These are phyloP conservation scores for Caenorhabditis briggsae DNA, from an alignment of 1,140 invertebrate species.

Conservation along the genomic window DNA sequence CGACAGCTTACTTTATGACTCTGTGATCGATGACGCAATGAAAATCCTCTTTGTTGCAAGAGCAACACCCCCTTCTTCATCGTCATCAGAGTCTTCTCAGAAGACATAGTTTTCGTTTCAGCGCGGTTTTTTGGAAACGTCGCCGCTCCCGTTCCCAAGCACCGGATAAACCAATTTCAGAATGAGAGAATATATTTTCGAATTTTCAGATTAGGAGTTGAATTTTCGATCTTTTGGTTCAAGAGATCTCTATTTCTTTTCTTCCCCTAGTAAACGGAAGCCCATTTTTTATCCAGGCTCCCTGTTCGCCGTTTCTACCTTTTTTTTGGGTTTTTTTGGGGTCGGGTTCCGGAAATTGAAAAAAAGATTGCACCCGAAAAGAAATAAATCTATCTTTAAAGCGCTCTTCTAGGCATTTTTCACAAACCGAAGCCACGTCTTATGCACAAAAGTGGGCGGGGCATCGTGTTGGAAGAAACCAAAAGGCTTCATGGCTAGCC, in stretches of 20 bases:
- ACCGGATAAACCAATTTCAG: background rate
- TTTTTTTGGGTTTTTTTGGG: background rate
- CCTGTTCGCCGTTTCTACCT: background rate
- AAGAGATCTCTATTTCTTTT: no score
- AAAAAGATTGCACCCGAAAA: conserved; percentile 22
- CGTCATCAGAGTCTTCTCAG: conserved; percentile 2
- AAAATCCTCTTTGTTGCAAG: conserved; percentile 44
- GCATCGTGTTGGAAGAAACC: conserved; percentile 17
- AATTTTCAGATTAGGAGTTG: background rate
- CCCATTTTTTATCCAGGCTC: background rate
- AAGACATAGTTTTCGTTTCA: conserved; percentile 15
- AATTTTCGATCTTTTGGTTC: background rate
- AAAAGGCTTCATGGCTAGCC: conserved; percentile 13
- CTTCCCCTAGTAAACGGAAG: no score
- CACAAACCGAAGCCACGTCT: conserved; percentile 22
- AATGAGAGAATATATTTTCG: background rate
- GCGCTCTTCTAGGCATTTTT: background rate
- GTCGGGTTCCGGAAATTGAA: conserved; percentile 24
- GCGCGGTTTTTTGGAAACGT: no score
- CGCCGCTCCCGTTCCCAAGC: background rate
- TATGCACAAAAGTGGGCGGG: background rate
- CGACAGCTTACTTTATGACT: conserved; percentile 23
- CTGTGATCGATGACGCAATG: conserved; percentile 38
- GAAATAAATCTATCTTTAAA: conserved; percentile 27
- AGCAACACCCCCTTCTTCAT: background rate